Evolutionary conservation across 1,140 invertebrate species (phyloP), one percentile per base, ranked within the genome.

Genomic region (Trachymyrmex septentrionalis): DNA sequence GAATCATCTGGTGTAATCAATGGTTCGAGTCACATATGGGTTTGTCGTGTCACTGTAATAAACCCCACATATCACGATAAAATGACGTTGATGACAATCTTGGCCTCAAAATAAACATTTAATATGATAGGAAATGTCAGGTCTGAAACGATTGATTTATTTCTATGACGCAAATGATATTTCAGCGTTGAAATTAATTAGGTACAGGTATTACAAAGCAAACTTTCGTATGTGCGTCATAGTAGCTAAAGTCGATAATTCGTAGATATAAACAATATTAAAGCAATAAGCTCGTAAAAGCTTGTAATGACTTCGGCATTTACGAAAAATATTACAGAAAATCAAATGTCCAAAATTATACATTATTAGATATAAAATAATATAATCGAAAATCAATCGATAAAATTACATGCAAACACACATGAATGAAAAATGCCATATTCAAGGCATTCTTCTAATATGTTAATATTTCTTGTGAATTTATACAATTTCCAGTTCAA

Each of bases 151-250:
- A 16, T 71, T 86, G 64, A 82, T 82, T 88, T 86, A 87, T 77
- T 72, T 72, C 53, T n/a, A 55, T 90, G 87, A 82, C 66, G 85
- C 30, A 21, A 38, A 44, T 27, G 50, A 16, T 61, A 61, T 48
- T 55, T 75, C 34, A 27, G 0, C 24, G 10, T 21, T n/a, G 63
- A 38, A 21, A 78, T 86, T n/a, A 55, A 59, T 57, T 66, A 77
- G 44, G 44, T 44, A 50, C 14, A 38, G 44, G 21, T 72, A 59
- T 61, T 66, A 50, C 53, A 19, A 72, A 30, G 34, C 3, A 30
- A 82, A 44, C 53, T 34, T 72, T 1, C 9, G 16, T 48, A 73
- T 3, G 16, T 59, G 55, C 53, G 53, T 82, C 53, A 67, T 66
- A 66, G 9, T n/a, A 9, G 19, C 14, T 4, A 57, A 72, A 71